Percentiles rank a stretch among this genome's conserved stretches.
Evolutionary conservation across 1,140 invertebrate genomes (phyloP).

Genomic region (Camponotus floridanus): DNA sequence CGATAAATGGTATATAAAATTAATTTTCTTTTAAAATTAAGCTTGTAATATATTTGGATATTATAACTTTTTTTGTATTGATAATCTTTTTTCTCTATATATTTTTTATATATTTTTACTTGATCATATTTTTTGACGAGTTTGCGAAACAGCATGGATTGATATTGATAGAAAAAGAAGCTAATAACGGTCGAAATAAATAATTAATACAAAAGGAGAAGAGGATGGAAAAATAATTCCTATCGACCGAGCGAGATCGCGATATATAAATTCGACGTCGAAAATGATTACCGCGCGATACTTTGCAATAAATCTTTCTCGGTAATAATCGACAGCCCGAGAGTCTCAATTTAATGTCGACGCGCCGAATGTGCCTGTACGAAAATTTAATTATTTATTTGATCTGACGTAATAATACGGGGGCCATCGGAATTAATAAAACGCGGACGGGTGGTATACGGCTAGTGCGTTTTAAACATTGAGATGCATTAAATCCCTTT

Average conservation of each 20-base stretch:
- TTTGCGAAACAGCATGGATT: neutral
- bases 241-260: slow-evolving; percentile 31
- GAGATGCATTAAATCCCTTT: slow-evolving; percentile 71
- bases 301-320: slow-evolving; percentile 55
- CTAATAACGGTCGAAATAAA: slow-evolving; percentile 2
- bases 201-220: slow-evolving; percentile 22
- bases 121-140: neutral
- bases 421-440: slow-evolving; percentile 71
- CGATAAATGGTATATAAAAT: slow-evolving; percentile 13
- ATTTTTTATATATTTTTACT: neutral
- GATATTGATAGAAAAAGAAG: neutral
- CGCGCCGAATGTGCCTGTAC: slow-evolving; percentile 56
- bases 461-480: slow-evolving; percentile 67
- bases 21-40: neutral
- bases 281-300: slow-evolving; percentile 52
- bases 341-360: slow-evolving; percentile 57
- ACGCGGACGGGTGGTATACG: slow-evolving; percentile 66
- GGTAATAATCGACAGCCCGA: slow-evolving; percentile 58
- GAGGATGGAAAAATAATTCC: slow-evolving; percentile 8
- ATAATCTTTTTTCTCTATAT: neutral
- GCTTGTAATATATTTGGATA: neutral
- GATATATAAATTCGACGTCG: slow-evolving; percentile 52
- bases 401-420: slow-evolving; percentile 71
- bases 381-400: slow-evolving; percentile 77
- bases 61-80: neutral